Conservation (phyloP, 1,140 invertebrate species). For the Pseudomyrmex cubaensis region DNA sequence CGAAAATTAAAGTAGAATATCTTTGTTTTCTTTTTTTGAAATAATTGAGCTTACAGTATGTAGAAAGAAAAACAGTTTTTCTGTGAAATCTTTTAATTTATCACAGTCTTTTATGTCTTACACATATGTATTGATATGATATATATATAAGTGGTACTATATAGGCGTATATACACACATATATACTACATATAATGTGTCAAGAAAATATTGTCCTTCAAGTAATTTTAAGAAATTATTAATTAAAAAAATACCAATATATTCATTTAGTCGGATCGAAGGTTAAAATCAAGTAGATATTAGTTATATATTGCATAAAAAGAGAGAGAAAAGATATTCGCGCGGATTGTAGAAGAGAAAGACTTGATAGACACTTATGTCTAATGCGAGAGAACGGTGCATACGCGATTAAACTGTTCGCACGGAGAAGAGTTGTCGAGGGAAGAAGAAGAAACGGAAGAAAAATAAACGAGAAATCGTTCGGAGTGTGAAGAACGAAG, state of each 20-base stretch:
- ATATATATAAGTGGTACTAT: not conserved
- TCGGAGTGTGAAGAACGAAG: not conserved
- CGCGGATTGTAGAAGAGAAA: no score
- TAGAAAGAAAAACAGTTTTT: constrained; percentile 10
- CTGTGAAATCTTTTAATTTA: constrained; percentile 29
- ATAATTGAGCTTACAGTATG: not conserved
- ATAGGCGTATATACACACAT: constrained; percentile 53
- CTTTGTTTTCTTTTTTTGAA: constrained; percentile 28
- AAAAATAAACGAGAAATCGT: not conserved
- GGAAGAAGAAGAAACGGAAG: constrained; percentile 15
- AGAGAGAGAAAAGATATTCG: no score
- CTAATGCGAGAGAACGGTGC: no score
- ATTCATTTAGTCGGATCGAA: constrained; percentile 69
- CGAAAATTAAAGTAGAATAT: constrained; percentile 18
- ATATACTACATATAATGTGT: constrained; percentile 35
- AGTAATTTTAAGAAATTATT: no score
- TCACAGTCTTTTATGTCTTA: constrained; percentile 33
- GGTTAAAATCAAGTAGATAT: constrained; percentile 43
- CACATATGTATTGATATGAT: constrained; percentile 38
- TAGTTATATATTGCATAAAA: not conserved
- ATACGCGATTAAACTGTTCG: no score
- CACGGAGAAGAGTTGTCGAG: not conserved
- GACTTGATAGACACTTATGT: no score
- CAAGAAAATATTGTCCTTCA: constrained; percentile 28
- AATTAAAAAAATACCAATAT: constrained; percentile 62